Evolutionary conservation across 2,888 invertebrate genomes (phyloP).

Genomic region (Meiosimyza decipiens): DNA sequence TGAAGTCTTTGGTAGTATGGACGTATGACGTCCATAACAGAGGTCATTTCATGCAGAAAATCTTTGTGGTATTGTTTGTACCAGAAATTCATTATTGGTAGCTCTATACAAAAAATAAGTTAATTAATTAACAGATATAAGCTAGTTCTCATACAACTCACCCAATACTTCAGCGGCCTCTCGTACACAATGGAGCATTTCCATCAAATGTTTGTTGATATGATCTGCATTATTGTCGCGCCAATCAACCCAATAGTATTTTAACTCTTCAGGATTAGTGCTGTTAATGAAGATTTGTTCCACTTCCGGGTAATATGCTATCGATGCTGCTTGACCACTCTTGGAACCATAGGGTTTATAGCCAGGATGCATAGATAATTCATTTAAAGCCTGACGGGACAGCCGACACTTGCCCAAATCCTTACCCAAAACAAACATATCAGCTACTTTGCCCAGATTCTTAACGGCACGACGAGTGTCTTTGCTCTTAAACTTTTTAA

Average conservation of each 20-base stretch:
- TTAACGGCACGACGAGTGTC: constrained; percentile 37
- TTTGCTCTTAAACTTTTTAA: constrained; percentile 33
- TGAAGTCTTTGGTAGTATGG: constrained; percentile 83
- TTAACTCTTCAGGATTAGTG: too few species aligned
- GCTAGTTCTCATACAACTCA: not conserved
- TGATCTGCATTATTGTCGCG: too few species aligned
- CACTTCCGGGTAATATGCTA: too few species aligned
- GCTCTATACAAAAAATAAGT: constrained; percentile 7
- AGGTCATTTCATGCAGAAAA: constrained; percentile 68
- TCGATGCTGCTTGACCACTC: too few species aligned
- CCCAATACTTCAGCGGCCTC: too few species aligned
- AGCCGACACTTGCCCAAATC: too few species aligned
- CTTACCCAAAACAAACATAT: constrained; percentile 35
- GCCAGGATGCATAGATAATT: too few species aligned
- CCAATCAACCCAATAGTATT: too few species aligned
- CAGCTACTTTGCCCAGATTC: constrained; percentile 37
- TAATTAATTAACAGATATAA: not conserved
- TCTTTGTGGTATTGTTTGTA: constrained; percentile 41
- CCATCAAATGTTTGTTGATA: not conserved
- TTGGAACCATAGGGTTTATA: too few species aligned
- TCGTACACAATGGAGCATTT: too few species aligned
- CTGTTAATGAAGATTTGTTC: too few species aligned
- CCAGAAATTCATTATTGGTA: constrained; percentile 43
- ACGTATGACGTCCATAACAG: constrained; percentile 76
- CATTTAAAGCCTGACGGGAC: too few species aligned